Evolutionary conservation across 2,888 invertebrate genomes (phyloP).

Genomic region (Drosophila kokeensis): DNA sequence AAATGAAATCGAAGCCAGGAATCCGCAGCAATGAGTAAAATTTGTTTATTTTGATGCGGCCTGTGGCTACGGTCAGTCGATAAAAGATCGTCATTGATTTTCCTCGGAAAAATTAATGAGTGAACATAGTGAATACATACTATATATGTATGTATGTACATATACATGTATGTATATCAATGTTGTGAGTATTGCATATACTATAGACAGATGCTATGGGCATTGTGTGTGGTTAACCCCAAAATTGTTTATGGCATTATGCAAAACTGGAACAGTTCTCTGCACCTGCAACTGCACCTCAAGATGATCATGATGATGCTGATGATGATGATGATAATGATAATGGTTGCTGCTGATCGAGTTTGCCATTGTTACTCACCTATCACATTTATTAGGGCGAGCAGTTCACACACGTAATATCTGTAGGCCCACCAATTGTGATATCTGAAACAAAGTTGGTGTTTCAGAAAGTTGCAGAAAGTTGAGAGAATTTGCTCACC

Average conservation of each 20-base stretch:
- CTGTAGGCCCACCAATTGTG: conserved; percentile 99
- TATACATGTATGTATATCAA: no score
- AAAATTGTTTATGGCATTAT: conserved; percentile 57
- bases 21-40: conserved; percentile 30
- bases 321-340: not conserved
- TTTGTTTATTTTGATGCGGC: conserved; percentile 81
- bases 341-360: not conserved
- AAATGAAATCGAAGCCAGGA: conserved; percentile 45
- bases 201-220: conserved; percentile 1
- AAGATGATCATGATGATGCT: conserved; percentile 2
- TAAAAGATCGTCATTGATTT: conserved; percentile 77
- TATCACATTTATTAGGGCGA: conserved; percentile 95
- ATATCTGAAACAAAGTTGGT: conserved; percentile 86
- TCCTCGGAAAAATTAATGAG: conserved; percentile 56
- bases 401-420: conserved; percentile 95
- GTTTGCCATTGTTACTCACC: conserved; percentile 87
- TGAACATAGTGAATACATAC: no score
- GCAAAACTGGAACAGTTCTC: conserved; percentile 27
- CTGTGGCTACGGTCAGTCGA: conserved; percentile 62
- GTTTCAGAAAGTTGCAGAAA: not conserved
- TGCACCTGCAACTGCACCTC: conserved; percentile 29
- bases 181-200: conserved; percentile 10
- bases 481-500: conserved; percentile 77
- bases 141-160: conserved; percentile 2
- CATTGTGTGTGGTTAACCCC: conserved; percentile 56